Evolutionary conservation across 2,113 vertebrate species (phyloP).

Genomic region (Procavia capensis): DNA sequence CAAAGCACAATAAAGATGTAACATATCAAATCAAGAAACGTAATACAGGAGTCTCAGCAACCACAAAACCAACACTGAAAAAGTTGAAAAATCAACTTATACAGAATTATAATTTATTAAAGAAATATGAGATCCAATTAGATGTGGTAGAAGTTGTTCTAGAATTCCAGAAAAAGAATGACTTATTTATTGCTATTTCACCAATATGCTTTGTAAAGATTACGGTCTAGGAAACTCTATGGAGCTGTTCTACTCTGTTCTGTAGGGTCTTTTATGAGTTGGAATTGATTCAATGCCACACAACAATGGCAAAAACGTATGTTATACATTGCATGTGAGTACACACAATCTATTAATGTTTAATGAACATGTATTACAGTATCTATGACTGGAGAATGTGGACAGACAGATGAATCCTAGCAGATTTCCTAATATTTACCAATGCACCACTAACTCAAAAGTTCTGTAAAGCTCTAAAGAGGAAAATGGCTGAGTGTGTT

Average conservation of each 20-base stretch:
- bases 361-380: background rate
- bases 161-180: background rate
- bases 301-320: background rate
- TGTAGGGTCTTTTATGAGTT: background rate
- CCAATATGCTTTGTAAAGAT: background rate
- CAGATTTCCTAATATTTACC: background rate
- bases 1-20: no score
- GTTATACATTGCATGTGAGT: background rate
- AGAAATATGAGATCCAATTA: background rate
- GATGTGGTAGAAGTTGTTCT: background rate
- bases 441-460: background rate
- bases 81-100: no score
- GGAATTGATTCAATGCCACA: background rate
- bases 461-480: background rate
- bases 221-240: background rate
- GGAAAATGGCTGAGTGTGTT: background rate
- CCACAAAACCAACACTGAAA: no score
- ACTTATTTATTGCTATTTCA: background rate
- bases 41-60: no score
- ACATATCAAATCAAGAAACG: no score
- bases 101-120: no score
- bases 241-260: background rate
- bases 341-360: background rate
- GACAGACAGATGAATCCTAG: background rate
- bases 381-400: background rate